phyloP scores from a whole-genome alignment of 2,888 invertebrate species.

The Hirudinaria manillensis region DNA sequence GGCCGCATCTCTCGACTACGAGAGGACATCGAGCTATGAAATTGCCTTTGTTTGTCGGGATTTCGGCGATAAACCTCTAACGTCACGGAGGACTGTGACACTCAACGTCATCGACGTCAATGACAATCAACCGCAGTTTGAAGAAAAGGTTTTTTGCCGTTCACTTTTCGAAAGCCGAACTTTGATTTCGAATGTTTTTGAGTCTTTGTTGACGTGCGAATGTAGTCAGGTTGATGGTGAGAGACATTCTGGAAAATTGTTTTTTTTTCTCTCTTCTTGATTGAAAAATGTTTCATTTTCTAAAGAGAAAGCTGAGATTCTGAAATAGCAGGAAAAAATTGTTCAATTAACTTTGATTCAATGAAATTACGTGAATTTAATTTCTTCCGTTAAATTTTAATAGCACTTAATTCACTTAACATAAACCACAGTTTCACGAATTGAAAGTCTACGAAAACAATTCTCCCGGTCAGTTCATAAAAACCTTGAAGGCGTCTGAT shows the following conservation, averaged over 20 bases:
- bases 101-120: slow-evolving; percentile 28
- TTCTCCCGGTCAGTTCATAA: neutral
- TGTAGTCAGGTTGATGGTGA: no score
- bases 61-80: neutral
- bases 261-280: no score
- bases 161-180: no score
- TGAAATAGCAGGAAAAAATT: no score
- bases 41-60: slow-evolving; percentile 25
- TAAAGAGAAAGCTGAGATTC: no score
- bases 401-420: neutral
- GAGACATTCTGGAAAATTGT: neutral
- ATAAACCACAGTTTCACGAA: neutral
- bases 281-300: no score
- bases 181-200: no score
- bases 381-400: neutral
- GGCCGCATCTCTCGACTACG: slow-evolving; percentile 26
- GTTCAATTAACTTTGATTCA: no score
- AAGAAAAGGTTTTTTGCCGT: no score
- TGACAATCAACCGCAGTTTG: slow-evolving; percentile 30
- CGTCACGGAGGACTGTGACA: neutral
- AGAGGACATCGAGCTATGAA: neutral
- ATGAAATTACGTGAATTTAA: no score
- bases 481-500: neutral
- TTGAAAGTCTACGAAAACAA: neutral
- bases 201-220: no score